phyloP scores from a whole-genome alignment of 1,140 invertebrate genomes.

The Archegozetes longisetosus region DNA sequence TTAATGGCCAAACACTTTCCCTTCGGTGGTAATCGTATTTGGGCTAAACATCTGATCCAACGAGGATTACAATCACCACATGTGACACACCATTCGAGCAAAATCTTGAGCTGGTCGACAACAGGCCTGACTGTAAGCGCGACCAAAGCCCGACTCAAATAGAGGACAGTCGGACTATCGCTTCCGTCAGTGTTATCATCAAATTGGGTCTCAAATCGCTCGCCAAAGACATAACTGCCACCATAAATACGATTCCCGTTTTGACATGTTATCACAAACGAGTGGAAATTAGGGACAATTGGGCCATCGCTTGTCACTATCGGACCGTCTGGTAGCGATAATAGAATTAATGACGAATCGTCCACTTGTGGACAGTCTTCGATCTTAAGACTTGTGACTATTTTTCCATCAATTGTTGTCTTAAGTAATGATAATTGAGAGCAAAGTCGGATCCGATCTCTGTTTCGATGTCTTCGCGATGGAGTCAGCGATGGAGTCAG shows the following conservation, averaged over 20 bases:
- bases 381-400: conserved; percentile 4
- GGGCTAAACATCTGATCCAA: conserved; percentile 7
- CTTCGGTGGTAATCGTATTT: conserved; percentile 10
- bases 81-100: conserved; percentile 11
- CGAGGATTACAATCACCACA: conserved; percentile 4
- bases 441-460: conserved; percentile 7
- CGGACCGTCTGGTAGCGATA: conserved; percentile 16
- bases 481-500: background rate
- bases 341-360: conserved; percentile 14
- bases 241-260: conserved; percentile 87
- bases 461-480: too few relatives aligned
- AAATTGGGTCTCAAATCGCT: background rate
- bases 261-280: conserved; percentile 90
- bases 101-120: conserved; percentile 6
- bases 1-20: conserved; percentile 3
- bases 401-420: conserved; percentile 7
- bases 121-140: conserved; percentile 5
- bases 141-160: conserved; percentile 12
- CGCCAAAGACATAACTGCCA: conserved; percentile 13
- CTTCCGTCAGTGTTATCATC: background rate
- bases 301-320: background rate
- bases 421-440: conserved; percentile 4
- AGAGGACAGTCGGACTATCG: conserved; percentile 4
- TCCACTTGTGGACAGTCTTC: conserved; percentile 13
- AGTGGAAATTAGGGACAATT: conserved; percentile 64